Conservation (phyloP, 2,888 invertebrate species). For the Apodemia zela region DNA sequence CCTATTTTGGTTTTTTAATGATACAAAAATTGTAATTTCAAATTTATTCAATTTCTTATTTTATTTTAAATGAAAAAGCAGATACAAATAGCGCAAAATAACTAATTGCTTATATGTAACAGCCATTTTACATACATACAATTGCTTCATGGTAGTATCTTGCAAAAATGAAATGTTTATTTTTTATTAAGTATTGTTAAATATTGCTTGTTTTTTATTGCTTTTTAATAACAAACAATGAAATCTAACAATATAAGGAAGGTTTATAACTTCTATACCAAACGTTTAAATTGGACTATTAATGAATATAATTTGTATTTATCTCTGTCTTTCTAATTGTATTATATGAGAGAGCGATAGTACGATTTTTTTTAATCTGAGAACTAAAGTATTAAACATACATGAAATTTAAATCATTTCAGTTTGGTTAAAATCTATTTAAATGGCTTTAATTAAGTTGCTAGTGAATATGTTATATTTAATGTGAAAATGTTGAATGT, state of each 20-base stretch:
- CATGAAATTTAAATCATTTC: not conserved
- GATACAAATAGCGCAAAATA: conserved; percentile 8
- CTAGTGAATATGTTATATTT: not conserved
- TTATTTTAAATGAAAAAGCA: not conserved
- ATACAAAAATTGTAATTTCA: too few species aligned
- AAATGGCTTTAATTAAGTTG: not conserved
- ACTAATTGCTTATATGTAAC: conserved; percentile 11
- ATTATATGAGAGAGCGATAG: too few species aligned
- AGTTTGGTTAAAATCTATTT: not conserved
- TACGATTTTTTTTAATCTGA: not conserved
- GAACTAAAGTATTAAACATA: not conserved
- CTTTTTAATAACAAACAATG: not conserved
- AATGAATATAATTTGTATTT: not conserved
- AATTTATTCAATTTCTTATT: not conserved
- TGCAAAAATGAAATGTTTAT: conserved; percentile 7
- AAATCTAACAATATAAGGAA: not conserved
- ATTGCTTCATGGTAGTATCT: conserved; percentile 1
- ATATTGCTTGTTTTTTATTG: conserved; percentile 15
- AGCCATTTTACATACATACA: conserved; percentile 4
- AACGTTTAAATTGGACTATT: not conserved
- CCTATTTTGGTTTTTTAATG: not conserved
- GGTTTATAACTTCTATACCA: not conserved
- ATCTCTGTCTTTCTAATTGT: not conserved
- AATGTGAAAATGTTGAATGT: not conserved
- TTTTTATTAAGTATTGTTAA: conserved; percentile 1